phyloP scores from a whole-genome alignment of 2,888 invertebrate genomes.

The Copidosoma aretas region DNA sequence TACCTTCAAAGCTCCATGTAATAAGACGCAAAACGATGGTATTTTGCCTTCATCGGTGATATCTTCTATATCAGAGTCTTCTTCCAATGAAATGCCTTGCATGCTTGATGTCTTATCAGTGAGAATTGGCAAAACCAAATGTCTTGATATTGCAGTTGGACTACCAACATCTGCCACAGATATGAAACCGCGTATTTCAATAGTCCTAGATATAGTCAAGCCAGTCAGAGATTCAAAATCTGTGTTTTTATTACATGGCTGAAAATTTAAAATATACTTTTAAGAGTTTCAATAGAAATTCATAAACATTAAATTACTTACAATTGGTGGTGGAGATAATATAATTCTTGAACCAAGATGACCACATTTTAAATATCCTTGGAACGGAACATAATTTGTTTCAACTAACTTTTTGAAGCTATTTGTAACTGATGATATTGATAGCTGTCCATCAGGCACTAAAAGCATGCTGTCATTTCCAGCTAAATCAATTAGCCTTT shows the following conservation, averaged over 20 bases:
- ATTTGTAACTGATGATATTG: slow-evolving; percentile 59
- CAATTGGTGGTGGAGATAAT: slow-evolving; percentile 77
- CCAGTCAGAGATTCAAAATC: slow-evolving; percentile 70
- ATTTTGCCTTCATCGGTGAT: slow-evolving; percentile 76
- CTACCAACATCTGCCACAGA: slow-evolving; percentile 87
- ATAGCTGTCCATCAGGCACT: slow-evolving; percentile 67
- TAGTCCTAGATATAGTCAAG: slow-evolving; percentile 72
- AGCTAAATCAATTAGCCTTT: slow-evolving; percentile 80
- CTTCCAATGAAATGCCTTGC: slow-evolving; percentile 62
- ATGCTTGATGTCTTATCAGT: slow-evolving; percentile 61
- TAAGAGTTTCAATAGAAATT: not conserved
- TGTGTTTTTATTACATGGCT: slow-evolving; percentile 67
- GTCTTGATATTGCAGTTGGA: slow-evolving; percentile 89
- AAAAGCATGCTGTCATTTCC: slow-evolving; percentile 71
- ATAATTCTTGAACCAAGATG: slow-evolving; percentile 75
- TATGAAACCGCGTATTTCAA: slow-evolving; percentile 88
- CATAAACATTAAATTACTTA: slow-evolving; percentile 50
- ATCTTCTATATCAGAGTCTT: slow-evolving; percentile 66
- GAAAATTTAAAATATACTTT: slow-evolving; percentile 37
- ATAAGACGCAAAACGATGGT: slow-evolving; percentile 89
- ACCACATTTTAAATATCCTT: slow-evolving; percentile 77
- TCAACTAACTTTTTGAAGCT: slow-evolving; percentile 72
- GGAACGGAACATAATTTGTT: slow-evolving; percentile 75
- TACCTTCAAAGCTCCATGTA: slow-evolving; percentile 90
- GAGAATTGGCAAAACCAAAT: slow-evolving; percentile 82